Base-by-base conservation (phyloP, 2,888 invertebrate genomes). In the Andrena fulva region DNA sequence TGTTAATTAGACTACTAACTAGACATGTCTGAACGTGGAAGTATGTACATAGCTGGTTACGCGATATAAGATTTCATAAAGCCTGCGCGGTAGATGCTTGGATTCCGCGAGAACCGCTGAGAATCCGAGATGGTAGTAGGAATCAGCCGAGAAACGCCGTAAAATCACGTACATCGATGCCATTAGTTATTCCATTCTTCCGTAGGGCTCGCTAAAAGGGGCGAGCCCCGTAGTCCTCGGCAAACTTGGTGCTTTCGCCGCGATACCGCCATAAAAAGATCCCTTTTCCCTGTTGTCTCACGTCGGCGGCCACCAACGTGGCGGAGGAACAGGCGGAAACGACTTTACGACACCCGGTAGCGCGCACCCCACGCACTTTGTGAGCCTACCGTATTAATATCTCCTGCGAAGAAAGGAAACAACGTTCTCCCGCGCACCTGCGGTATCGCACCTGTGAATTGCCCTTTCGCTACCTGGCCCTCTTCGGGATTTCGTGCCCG, bases 331-430 rank as follows among this genome's bases (percentile, higher is more conserved):
- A 84, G 75, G 54, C 76, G 89, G 88, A 89, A 89, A 89, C 86
- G 89, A 90, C 85, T 92, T 92, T 92, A 91, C 87, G 90, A 91
- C 86, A 85, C 85, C 88, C 91, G 87, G 91, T 92, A 92, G 91
- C 91, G 77, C 86, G 42, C 60, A 80, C 79, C 84, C 79, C 77
- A 72, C 77, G 85, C 85, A 82, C 85, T 88, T 87, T 88, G 86
- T 84, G 80, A 87, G 70, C 84, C 87, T 86, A 85, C 85, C 85
- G 84, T 86, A 88, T 89, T 89, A 89, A 88, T 87, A 84, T 87
- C 83, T 67, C 73, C 80, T 29, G 66, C 77, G 70, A 76, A 56
- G 68, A 68, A 80, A 78, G 69, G 77, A 69, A 77, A 79, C 56
- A 56, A 71, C 69, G 33, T 72, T 27, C 64, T n/a, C 35, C 54